phyloP scores from a whole-genome alignment of 1,140 invertebrate genomes.

The Tenebrio molitor region DNA sequence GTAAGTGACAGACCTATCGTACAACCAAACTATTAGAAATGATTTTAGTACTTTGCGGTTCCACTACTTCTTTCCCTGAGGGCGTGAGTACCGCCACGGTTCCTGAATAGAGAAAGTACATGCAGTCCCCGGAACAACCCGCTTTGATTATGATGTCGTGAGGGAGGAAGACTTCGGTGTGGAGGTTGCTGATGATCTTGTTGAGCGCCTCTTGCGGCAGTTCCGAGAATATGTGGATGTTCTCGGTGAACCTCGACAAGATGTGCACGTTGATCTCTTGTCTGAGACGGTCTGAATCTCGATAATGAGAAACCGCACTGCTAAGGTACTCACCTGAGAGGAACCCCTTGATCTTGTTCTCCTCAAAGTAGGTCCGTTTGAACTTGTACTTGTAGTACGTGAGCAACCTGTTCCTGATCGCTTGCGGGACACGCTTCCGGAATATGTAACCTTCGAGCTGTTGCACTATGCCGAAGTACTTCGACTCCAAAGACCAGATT shows the following conservation, averaged over 20 bases:
- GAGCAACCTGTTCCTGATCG: not conserved
- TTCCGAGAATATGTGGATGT: not conserved
- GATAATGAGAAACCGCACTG: not conserved
- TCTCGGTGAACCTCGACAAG: not conserved
- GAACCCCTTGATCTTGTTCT: not conserved
- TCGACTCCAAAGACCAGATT: not conserved
- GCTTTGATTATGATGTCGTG: slow-evolving; percentile 69
- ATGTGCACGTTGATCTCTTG: not conserved
- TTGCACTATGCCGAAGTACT: not conserved
- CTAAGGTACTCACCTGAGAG: not conserved
- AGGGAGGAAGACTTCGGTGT: slow-evolving; percentile 59
- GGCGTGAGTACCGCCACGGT: slow-evolving; percentile 72
- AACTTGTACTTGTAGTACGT: not conserved
- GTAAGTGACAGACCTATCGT: slow-evolving; percentile 58
- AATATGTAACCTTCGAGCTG: not conserved
- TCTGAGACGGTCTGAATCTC: not conserved
- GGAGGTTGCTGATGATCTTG: slow-evolving; percentile 52
- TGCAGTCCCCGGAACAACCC: slow-evolving; percentile 70
- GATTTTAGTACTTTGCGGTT: not conserved
- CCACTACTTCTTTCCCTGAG: slow-evolving; percentile 70
- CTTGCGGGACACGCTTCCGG: not conserved
- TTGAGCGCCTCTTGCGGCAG: slow-evolving; percentile 40
- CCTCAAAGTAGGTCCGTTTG: not conserved
- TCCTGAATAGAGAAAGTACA: slow-evolving; percentile 73
- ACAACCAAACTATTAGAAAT: not conserved